Conservation (phyloP, 2,113 vertebrate species). For the Climacteris rufus region DNA sequence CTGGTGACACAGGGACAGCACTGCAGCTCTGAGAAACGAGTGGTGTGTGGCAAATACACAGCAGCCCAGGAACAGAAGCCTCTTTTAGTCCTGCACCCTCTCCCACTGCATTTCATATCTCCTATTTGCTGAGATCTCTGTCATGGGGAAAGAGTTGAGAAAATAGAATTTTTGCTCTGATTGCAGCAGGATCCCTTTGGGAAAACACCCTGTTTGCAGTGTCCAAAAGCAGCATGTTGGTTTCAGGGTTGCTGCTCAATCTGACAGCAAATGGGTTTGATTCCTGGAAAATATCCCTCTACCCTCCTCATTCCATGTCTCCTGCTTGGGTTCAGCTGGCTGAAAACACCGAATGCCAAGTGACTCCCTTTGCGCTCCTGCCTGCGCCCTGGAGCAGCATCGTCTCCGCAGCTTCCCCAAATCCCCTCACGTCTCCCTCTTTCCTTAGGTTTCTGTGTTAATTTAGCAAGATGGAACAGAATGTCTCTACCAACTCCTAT, state of each 20-base stretch:
- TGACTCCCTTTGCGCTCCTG: neutral
- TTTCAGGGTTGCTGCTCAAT: neutral
- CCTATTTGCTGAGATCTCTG: neutral
- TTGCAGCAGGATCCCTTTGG: neutral
- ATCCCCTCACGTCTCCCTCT: neutral
- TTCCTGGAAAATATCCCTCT: neutral
- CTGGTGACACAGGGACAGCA: neutral
- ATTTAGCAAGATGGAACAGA: neutral
- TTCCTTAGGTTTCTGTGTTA: neutral
- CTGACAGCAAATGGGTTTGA: neutral
- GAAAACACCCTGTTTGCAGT: fast-evolving
- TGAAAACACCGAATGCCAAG: neutral
- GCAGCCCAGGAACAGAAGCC: neutral
- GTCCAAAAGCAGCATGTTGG: fast-evolving
- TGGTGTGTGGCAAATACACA: neutral
- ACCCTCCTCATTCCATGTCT: neutral
- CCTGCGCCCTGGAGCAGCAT: neutral
- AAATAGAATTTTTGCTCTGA: neutral
- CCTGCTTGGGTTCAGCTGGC: neutral
- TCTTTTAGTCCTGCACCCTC: neutral
- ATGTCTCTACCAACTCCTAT: neutral
- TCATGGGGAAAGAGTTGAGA: neutral
- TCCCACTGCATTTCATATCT: neutral
- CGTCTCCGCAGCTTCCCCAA: neutral
- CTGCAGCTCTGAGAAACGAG: neutral